phyloP scores from a whole-genome alignment of 1,140 invertebrate genomes.

The Globodera ellingtonae region DNA sequence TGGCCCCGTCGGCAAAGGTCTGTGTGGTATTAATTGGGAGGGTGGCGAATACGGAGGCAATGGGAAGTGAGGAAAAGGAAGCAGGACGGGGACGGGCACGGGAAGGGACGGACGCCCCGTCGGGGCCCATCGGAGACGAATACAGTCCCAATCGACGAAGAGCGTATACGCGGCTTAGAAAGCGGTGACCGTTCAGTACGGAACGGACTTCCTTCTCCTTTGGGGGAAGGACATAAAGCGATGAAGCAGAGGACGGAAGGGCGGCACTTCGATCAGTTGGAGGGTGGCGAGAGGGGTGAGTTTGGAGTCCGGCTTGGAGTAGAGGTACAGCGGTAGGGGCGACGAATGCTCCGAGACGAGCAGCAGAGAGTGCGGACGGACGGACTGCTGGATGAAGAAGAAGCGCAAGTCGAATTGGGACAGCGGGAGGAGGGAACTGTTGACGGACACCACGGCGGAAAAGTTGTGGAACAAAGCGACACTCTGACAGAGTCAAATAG shows the following conservation, averaged over 20 bases:
- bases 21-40: constrained; percentile 2
- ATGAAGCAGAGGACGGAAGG: neutral
- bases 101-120: no score
- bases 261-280: constrained; percentile 15
- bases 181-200: constrained; percentile 8
- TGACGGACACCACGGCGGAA: constrained; percentile 22
- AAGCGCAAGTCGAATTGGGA: constrained; percentile 20
- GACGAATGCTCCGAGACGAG: constrained; percentile 18
- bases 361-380: neutral
- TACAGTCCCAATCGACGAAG: constrained; percentile 18
- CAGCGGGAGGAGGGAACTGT: constrained; percentile 11
- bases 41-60: constrained; percentile 19
- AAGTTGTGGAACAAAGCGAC: constrained; percentile 10
- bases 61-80: neutral
- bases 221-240: neutral
- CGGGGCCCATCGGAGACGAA: constrained; percentile 5
- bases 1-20: constrained; percentile 17
- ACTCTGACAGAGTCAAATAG: neutral
- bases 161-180: constrained; percentile 18
- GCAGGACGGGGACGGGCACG: neutral
- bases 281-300: constrained; percentile 22
- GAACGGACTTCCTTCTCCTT: constrained; percentile 20
- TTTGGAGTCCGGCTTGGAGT: constrained; percentile 12
- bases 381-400: constrained; percentile 18
- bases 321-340: constrained; percentile 25